phyloP scores from a whole-genome alignment of 2,797 vertebrate genomes.

The Kryptopterus vitreolus region DNA sequence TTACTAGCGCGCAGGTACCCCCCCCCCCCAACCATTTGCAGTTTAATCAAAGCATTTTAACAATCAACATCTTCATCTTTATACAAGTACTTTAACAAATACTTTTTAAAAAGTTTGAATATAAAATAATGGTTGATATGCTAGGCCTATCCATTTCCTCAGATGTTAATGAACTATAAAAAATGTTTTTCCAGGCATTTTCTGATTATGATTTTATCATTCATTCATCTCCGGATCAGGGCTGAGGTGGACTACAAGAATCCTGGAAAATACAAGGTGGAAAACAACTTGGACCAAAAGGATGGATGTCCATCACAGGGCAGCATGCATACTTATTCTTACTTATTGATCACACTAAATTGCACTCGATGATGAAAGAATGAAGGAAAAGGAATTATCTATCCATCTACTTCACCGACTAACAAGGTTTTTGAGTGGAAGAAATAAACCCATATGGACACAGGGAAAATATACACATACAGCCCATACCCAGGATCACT shows the following conservation, averaged over 20 bases:
- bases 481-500: background rate
- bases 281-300: background rate
- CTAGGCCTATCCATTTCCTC: background rate
- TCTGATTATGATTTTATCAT: background rate
- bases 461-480: background rate
- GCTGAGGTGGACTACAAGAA: background rate
- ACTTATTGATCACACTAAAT: background rate
- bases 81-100: background rate
- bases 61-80: background rate
- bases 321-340: background rate
- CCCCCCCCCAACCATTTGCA: too few relatives aligned
- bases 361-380: too few relatives aligned
- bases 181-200: background rate
- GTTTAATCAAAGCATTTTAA: background rate
- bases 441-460: background rate
- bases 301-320: background rate
- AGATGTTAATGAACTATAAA: background rate
- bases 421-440: background rate
- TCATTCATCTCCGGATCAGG: background rate
- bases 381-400: too few relatives aligned
- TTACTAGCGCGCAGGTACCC: background rate
- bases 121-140: background rate
- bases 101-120: background rate
- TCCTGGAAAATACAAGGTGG: background rate
- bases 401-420: background rate